Conservation (phyloP, 2,797 vertebrate genomes). For the Onychomys torridus region DNA sequence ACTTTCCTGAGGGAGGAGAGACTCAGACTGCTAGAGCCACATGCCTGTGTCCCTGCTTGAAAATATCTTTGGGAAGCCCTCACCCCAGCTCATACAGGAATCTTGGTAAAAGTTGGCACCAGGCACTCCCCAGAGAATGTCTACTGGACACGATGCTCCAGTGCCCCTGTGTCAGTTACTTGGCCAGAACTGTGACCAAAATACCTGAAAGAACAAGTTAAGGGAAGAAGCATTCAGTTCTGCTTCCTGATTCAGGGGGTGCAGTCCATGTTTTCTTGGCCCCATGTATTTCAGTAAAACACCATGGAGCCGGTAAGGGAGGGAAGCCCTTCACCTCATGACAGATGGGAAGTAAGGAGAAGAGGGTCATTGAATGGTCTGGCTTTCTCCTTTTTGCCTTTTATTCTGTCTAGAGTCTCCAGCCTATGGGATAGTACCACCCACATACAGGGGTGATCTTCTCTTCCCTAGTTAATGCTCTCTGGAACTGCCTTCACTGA, state of each 20-base stretch:
- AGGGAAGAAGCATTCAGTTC: neutral
- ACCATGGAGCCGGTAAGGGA: neutral
- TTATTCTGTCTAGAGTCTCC: neutral
- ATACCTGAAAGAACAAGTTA: neutral
- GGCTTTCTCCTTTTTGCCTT: neutral
- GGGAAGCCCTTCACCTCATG: neutral
- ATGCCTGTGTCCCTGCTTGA: neutral
- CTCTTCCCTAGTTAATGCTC: neutral
- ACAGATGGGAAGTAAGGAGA: neutral
- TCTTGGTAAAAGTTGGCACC: neutral
- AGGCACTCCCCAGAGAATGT: neutral
- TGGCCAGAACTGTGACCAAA: neutral
- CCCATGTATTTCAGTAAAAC: neutral
- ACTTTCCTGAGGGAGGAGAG: neutral
- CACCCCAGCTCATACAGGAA: neutral
- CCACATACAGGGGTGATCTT: neutral
- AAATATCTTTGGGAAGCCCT: neutral
- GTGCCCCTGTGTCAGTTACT: neutral
- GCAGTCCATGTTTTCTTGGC: no score
- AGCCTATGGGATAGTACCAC: neutral
- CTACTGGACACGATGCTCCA: neutral
- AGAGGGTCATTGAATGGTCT: neutral
- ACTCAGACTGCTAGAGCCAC: neutral
- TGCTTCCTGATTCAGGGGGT: neutral
- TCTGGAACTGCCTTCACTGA: neutral